Evolutionary conservation across 1,140 invertebrate species (phyloP).

Genomic region (Leptinotarsa lineolata): DNA sequence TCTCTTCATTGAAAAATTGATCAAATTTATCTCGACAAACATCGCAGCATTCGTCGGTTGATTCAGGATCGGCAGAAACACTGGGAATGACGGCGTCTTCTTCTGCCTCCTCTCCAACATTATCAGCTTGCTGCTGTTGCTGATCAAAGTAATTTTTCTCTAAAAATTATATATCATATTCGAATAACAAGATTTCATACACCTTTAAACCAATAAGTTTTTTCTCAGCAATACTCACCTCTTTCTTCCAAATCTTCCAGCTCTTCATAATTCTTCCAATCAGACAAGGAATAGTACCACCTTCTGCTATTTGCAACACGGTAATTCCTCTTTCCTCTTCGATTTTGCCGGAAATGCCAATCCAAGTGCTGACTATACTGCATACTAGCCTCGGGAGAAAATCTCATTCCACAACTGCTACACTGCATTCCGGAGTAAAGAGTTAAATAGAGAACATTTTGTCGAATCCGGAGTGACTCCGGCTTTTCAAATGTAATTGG

Average conservation of each 20-base stretch:
- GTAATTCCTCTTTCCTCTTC: slow-evolving; percentile 81
- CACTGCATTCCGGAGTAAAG: slow-evolving; percentile 92
- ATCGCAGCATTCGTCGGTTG: slow-evolving; percentile 72
- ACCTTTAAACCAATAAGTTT: no score
- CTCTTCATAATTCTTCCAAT: slow-evolving; percentile 95
- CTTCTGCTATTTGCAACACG: slow-evolving; percentile 80
- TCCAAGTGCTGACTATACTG: slow-evolving; percentile 92
- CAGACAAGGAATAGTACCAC: slow-evolving; percentile 88
- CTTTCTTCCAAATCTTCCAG: slow-evolving; percentile 90
- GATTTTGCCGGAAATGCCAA: slow-evolving; percentile 78
- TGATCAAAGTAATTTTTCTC: slow-evolving; percentile 90
- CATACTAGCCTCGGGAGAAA: slow-evolving; percentile 54
- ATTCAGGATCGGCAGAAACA: slow-evolving; percentile 64
- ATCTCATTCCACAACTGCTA: slow-evolving; percentile 65
- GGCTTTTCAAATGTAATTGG: slow-evolving; percentile 69
- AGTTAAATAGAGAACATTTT: slow-evolving; percentile 67
- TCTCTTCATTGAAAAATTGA: slow-evolving; percentile 93
- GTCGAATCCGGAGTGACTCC: slow-evolving; percentile 76
- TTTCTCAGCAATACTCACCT: slow-evolving; percentile 60
- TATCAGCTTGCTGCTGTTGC: no score
- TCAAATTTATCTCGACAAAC: slow-evolving; percentile 92
- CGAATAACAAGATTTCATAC: neutral
- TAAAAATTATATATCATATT: no score
- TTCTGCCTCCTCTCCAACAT: slow-evolving; percentile 56
- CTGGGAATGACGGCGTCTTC: slow-evolving; percentile 63